Evolutionary conservation across 2,113 vertebrate genomes (phyloP), one percentile per base, ranked within the genome.

Genomic region (Choloepus hoffmanni): DNA sequence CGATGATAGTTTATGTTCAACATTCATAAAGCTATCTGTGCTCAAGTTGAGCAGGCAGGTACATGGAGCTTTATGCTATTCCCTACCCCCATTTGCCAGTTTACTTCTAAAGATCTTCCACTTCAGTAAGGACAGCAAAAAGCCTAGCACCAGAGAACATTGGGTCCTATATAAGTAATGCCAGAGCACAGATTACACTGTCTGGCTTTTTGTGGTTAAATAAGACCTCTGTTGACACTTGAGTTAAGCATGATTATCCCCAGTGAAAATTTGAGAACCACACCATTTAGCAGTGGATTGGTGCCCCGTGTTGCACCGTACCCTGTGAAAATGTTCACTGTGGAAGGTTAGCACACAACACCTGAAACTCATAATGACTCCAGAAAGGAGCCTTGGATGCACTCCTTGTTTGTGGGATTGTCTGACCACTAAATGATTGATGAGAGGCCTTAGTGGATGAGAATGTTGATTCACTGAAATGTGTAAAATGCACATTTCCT

Each of bases 401-500:
- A 24, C 72, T 92, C 53, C 94, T 95, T 92, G 86, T 87, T 88
- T 93, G 94, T 68, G 50, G 73, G 78, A 43, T 89, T 95, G 85
- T 94, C 94, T 93, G 92, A 87, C 96, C 94, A 70, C 91, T n/a
- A 43, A 60, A 67, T 97, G 96, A 97, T 96, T 93, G 96, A 97
- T 96, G 93, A 97, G 89, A 60, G 72, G 76, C 10, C 93, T 96
- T 79, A 82, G 85, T 95, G 95, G 86, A 93, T 78, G 67, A 90
- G 95, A 97, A 90, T 68, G 28, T 84, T 68, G 94, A 96, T 90
- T 96, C 84, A 33, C 84, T 90, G 89, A 97, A 95, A 96, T 93
- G 92, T 94, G 87, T 93, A 97, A 97, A 98, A 97, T 76, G 95
- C 90, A 96, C 93, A 96, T 95, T 97, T 97, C 95, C 95, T 87